Evolutionary conservation across 2,888 invertebrate species (phyloP).

Genomic region (Thereva unica): DNA sequence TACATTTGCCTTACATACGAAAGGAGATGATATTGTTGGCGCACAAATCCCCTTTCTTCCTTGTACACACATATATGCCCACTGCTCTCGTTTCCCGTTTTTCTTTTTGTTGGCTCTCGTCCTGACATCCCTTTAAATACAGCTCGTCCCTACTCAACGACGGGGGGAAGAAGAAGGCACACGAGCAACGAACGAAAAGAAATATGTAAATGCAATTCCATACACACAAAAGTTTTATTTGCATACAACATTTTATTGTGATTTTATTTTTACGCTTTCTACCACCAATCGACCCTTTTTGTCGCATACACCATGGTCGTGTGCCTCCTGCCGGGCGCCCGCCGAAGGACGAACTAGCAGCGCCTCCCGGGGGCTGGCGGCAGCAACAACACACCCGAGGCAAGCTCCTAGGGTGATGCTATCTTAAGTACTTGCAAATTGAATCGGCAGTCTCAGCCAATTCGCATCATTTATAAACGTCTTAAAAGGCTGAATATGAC

Average conservation of each 20-base stretch:
- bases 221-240: conserved; percentile 24
- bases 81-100: no score
- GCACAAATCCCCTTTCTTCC: conserved; percentile 2
- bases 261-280: conserved; percentile 20
- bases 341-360: no score
- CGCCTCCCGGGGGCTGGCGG: no score
- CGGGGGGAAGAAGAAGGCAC: no score
- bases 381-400: background rate
- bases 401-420: background rate
- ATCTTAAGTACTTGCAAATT: conserved; percentile 31
- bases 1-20: background rate
- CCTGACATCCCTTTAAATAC: conserved; percentile 16
- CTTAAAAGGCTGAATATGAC: conserved; percentile 25
- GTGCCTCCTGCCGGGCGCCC: conserved; percentile 12
- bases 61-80: no score
- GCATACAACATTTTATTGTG: conserved; percentile 32
- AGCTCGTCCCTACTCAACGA: background rate
- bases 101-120: background rate
- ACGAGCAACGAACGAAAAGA: background rate
- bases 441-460: conserved; percentile 31
- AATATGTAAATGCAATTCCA: conserved; percentile 32
- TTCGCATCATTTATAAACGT: conserved; percentile 23
- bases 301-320: background rate
- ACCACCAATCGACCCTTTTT: background rate
- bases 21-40: background rate